Evolutionary conservation across 2,113 vertebrate genomes (phyloP), one percentile per base, ranked within the genome.

Genomic region (Motacilla tschutschensis): DNA sequence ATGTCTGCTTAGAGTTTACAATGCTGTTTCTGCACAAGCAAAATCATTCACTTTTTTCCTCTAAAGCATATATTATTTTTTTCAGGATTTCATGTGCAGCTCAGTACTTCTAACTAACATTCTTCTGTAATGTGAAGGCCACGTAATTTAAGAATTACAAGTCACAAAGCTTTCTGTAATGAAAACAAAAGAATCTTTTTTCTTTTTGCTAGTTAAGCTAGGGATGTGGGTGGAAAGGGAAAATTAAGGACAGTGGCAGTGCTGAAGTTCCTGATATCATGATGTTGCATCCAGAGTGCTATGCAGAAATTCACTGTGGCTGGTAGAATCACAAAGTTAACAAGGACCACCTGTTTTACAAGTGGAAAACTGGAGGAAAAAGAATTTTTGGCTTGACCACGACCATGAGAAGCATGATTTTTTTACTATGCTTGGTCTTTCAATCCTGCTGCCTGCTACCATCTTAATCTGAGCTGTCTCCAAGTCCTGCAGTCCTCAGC

Each of bases 271-370:
- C 35, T 85, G 29, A 12, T 79, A 41, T 20, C 1, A 3, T 17
- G 11, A 31, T 2, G 1, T 20, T 78, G 11, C 14, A 81, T 57
- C 13, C 15, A 35, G n/a, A 57, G 35, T 8, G 6, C 6, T 81
- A 48, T 47, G 40, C 9, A 74, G 48, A 79, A 78, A 54, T 64
- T 63, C 9, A 7, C 54, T 8, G 14, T 38, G 44, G 22, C n/a
- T 63, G 12, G 14, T 47, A 41, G 31, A 36, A 33, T 51, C 28
- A 31, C 0, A 0, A 18, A 51, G 5, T 19, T 55, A 29, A 67
- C 0, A 0, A 5, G 2, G 21, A 31, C 5, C 33, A 29, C 5
- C 9, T 62, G 6, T 66, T 87, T 66, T 46, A 44, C 28, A 48
- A 36, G 17, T 24, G 17, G 26, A 69, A 83, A 60, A 55, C 13